Conservation (phyloP, 2,888 invertebrate genomes). For the Opisthograptis luteolata region DNA sequence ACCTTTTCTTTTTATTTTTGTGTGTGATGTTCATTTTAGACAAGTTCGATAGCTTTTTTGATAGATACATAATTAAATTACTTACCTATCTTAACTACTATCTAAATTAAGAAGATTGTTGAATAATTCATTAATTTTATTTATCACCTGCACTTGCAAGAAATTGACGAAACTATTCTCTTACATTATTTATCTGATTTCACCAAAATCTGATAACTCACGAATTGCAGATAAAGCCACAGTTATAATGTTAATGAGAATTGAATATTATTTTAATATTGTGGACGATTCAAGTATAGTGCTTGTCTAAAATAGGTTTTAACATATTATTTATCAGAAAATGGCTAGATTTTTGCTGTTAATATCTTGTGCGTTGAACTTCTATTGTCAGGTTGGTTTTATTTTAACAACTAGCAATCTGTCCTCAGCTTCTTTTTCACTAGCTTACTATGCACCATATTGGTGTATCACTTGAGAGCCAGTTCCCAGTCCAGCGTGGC, state of each 20-base stretch:
- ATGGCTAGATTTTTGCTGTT: conserved; percentile 6
- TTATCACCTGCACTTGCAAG: neutral
- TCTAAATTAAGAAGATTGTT: neutral
- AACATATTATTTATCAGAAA: neutral
- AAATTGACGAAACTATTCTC: neutral
- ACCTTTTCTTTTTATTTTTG: no score
- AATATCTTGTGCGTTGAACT: neutral
- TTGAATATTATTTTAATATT: neutral
- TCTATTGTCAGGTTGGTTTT: conserved; percentile 15
- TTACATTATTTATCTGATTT: neutral
- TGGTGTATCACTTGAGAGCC: no score
- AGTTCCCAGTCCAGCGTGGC: no score
- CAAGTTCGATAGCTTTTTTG: no score
- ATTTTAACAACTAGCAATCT: no score
- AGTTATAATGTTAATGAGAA: conserved; percentile 1
- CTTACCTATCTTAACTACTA: no score
- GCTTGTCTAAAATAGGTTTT: neutral
- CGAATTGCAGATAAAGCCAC: conserved; percentile 9
- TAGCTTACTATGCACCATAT: no score
- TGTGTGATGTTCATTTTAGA: no score
- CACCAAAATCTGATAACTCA: conserved; percentile 15
- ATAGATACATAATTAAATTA: no score
- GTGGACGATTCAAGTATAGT: neutral
- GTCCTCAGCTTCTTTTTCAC: no score
- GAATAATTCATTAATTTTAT: no score